phyloP scores from a whole-genome alignment of 2,888 invertebrate genomes.

The Eristalis intricaria region DNA sequence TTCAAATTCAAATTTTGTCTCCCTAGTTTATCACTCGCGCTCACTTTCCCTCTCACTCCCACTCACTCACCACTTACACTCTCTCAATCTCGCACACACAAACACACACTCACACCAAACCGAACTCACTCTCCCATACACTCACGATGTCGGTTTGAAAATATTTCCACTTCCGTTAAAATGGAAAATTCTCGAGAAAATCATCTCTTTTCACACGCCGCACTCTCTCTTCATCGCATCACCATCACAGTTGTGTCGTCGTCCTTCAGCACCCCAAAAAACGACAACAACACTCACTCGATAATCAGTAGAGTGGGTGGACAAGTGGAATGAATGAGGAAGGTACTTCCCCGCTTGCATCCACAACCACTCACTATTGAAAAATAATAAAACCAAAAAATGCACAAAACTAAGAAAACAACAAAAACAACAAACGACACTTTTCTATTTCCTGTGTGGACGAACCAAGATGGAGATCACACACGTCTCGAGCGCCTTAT shows the following conservation, averaged over 20 bases:
- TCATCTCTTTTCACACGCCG: slow-evolving; percentile 25
- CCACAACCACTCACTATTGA: slow-evolving; percentile 2
- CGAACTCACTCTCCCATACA: background rate
- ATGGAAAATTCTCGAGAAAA: slow-evolving; percentile 61
- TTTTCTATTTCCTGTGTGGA: background rate
- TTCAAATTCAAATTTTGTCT: slow-evolving; percentile 27
- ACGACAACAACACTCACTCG: slow-evolving; percentile 40
- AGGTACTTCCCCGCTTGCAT: background rate
- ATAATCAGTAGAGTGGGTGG: slow-evolving; percentile 16
- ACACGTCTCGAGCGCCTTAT: background rate
- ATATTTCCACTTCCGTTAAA: slow-evolving; percentile 49
- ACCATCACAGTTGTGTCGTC: slow-evolving; percentile 34
- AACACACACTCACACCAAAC: background rate
- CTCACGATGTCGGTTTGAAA: slow-evolving; percentile 7
- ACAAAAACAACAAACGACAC: background rate
- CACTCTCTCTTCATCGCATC: slow-evolving; percentile 23
- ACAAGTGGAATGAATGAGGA: background rate
- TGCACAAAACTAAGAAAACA: background rate
- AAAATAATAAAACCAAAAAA: background rate
- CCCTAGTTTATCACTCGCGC: background rate
- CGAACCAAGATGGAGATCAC: background rate
- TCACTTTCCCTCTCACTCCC: slow-evolving; percentile 15
- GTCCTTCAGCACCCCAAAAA: slow-evolving; percentile 31
- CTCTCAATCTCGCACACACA: background rate
- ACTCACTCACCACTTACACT: background rate